Percentiles rank a stretch among this genome's conserved stretches.
Conservation (phyloP, 2,113 vertebrate genomes). For the Malaclemys terrapin region DNA sequence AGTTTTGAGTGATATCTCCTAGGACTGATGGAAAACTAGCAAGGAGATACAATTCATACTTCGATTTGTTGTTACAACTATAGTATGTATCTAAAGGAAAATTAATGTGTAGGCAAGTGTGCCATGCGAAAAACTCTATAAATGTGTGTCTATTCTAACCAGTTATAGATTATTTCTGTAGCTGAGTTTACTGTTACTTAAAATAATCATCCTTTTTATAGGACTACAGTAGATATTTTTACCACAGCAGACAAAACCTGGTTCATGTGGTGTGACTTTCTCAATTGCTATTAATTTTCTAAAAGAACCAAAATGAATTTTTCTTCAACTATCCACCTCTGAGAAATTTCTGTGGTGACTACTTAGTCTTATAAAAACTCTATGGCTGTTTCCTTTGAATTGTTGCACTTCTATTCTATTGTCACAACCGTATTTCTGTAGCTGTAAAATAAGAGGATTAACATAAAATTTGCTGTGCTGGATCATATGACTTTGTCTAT, state of each 20-base stretch:
- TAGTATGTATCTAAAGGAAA: constrained; percentile 50
- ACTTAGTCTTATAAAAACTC: neutral
- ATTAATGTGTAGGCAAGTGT: constrained; percentile 19
- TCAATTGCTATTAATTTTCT: constrained; percentile 55
- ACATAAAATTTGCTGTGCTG: neutral
- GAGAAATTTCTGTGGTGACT: neutral
- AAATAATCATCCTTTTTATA: constrained; percentile 53
- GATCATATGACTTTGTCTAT: neutral
- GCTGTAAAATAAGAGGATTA: neutral
- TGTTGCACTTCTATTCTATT: neutral
- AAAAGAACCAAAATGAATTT: constrained; percentile 42
- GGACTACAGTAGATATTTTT: constrained; percentile 69
- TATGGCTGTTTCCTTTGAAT: constrained; percentile 1
- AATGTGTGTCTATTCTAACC: constrained; percentile 57
- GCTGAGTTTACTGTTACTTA: constrained; percentile 54
- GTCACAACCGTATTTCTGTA: neutral
- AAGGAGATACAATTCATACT: neutral
- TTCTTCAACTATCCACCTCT: constrained; percentile 33
- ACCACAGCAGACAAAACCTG: constrained; percentile 66
- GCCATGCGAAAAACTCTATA: constrained; percentile 49
- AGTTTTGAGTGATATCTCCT: neutral
- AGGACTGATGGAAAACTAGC: neutral
- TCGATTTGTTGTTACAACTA: neutral
- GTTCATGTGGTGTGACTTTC: constrained; percentile 51
- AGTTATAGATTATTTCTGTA: constrained; percentile 36